A percentile compares a stretch with the other conserved stretches of the same genome.
phyloP scores from a whole-genome alignment of 2,888 invertebrate genomes.

The Argyra leucocephala region DNA sequence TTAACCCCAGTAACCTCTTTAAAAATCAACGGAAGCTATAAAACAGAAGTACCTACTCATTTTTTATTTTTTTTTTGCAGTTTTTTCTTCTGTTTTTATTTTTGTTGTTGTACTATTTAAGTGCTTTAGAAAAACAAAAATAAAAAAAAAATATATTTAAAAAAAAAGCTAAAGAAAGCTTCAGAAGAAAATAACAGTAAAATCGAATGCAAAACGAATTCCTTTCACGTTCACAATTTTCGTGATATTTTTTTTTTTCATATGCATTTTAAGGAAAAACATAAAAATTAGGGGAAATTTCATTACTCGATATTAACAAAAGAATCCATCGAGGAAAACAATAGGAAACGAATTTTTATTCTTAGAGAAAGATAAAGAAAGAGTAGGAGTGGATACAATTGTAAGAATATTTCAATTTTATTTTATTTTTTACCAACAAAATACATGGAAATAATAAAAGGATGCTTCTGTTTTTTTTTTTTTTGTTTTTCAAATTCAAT shows the following conservation, averaged over 20 bases:
- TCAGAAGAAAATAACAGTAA: neutral
- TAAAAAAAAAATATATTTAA: neutral
- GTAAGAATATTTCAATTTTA: too few species aligned
- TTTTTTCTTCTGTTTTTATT: too few species aligned
- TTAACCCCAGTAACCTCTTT: neutral
- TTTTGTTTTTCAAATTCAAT: too few species aligned
- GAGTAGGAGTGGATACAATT: too few species aligned
- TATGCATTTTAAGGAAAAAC: neutral
- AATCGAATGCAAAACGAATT: neutral
- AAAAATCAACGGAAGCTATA: neutral
- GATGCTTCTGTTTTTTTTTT: too few species aligned
- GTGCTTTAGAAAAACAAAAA: neutral
- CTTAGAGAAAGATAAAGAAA: too few species aligned
- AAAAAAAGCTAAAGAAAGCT: neutral
- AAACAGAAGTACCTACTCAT: neutral
- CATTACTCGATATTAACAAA: neutral
- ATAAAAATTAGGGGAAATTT: neutral
- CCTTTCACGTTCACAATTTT: neutral
- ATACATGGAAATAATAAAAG: too few species aligned
- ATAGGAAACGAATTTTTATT: too few species aligned
- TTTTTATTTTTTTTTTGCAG: too few species aligned
- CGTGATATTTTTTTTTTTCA: neutral
- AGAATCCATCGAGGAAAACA: too few species aligned
- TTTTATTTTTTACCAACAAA: too few species aligned
- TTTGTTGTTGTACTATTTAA: too few species aligned